Evolutionary conservation across 2,797 vertebrate species (phyloP).

Genomic region (Coregonus ussuriensis): DNA sequence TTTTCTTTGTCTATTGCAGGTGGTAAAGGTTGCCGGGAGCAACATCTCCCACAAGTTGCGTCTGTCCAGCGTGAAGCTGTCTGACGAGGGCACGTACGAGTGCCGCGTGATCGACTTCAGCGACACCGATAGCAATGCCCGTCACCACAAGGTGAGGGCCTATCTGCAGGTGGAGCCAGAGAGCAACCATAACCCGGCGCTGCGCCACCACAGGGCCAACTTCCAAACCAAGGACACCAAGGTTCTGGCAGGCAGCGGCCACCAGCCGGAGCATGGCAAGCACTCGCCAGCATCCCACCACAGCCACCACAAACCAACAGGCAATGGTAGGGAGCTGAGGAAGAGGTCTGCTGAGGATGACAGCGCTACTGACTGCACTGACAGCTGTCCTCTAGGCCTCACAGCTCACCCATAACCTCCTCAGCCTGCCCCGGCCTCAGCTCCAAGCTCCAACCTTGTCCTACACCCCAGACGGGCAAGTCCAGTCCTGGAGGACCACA

Average conservation of each 20-base stretch:
- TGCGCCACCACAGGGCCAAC: conserved; percentile 37
- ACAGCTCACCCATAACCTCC: neutral
- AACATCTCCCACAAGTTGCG: conserved; percentile 98
- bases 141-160: conserved; percentile 84
- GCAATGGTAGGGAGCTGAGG: conserved; percentile 84
- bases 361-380: conserved; percentile 73
- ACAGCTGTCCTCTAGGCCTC: conserved; percentile 84
- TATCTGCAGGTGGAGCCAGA: conserved; percentile 71
- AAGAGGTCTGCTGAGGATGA: conserved; percentile 82
- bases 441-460: neutral
- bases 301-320: conserved; percentile 55
- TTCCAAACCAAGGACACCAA: conserved; percentile 60
- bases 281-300: conserved; percentile 34
- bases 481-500: neutral
- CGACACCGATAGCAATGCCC: conserved; percentile 76
- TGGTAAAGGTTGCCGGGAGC: conserved; percentile 95
- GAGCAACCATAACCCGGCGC: conserved; percentile 41
- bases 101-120: conserved; percentile 95
- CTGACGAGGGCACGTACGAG: conserved; percentile 92
- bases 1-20: conserved; percentile 77
- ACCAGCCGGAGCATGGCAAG: conserved; percentile 51
- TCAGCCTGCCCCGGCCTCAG: neutral
- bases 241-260: conserved; percentile 44
- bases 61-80: conserved; percentile 87
- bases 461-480: neutral